Evolutionary conservation across 2,797 vertebrate species (phyloP), one percentile per base, ranked within the genome.

Genomic region (Xiphorhynchus erythropygius): DNA sequence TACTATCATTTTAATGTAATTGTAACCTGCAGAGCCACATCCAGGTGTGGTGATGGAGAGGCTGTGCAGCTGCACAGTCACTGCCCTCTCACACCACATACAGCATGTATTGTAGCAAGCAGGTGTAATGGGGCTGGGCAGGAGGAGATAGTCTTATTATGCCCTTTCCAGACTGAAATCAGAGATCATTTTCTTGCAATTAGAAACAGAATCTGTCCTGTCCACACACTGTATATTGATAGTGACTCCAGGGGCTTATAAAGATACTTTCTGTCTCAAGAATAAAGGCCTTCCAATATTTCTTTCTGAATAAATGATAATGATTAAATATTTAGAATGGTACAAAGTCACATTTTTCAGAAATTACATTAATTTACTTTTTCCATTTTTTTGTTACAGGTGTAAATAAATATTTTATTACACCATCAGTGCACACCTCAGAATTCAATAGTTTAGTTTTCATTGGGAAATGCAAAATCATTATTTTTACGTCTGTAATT

Each of bases 381-480:
- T 95, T 89, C 42, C 37, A 49, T 55, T 93, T 96, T 93, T 96
- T 63, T 84, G 33, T 76, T 83, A 83, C 39, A 78, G 77, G 33
- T 10, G 10, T 49, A 93, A 83, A 22, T 70, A 85, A 87, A 87
- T 73, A 85, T 78, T 95, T 77, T 67, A 83, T 90, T 85, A 89
- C 63, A 86, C 18, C 18, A 9, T 32, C 81, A 83, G 57, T 49
- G 35, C 18, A 46, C 30, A 85, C 32, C 24, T 79, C 41, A 87
- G 74, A 83, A 90, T 37, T 47, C 55, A 47, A 33, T 68, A 81
- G 80, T 92, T 92, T 89, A 49, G 46, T 92, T 96, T 93, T 87
- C 64, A 59, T 49, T 39, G 41, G 50, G 41, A 96, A 92, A 91
- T 64, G 15, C 8, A 76, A 91, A 95, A 76, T 49, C 83, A 14